Evolutionary conservation across 2,888 invertebrate genomes (phyloP).

Genomic region (Gastrophysa polygoni): DNA sequence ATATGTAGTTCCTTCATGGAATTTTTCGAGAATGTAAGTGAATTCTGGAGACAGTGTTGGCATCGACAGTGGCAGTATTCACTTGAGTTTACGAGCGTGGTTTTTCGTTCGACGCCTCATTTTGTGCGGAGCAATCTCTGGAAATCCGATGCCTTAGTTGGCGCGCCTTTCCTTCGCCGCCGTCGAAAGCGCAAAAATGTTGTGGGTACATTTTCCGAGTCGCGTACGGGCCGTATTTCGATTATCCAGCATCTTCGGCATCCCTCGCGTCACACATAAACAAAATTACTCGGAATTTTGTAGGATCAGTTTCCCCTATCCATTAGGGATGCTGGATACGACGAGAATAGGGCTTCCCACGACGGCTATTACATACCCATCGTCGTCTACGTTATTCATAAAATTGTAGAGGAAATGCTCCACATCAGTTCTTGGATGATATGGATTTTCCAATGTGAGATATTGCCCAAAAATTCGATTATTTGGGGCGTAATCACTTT

Average conservation of each 20-base stretch:
- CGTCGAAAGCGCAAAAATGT: not conserved
- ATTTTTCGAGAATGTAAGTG: too few species aligned
- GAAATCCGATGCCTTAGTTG: not conserved
- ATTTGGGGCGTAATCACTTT: too few species aligned
- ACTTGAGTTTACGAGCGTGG: not conserved
- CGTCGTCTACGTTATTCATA: conserved; percentile 44
- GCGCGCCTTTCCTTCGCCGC: not conserved
- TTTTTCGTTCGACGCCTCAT: not conserved
- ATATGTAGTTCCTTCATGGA: too few species aligned
- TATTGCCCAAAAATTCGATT: not conserved
- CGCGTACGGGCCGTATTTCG: conserved; percentile 38
- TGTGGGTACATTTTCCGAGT: conserved; percentile 14
- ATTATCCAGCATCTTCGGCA: conserved; percentile 43
- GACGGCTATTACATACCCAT: conserved; percentile 46
- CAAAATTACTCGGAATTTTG: conserved; percentile 57
- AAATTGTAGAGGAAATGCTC: conserved; percentile 44
- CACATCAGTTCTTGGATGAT: not conserved
- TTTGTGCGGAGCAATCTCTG: not conserved
- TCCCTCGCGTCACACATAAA: conserved; percentile 42
- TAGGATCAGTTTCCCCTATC: conserved; percentile 40
- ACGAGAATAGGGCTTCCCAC: conserved; percentile 44
- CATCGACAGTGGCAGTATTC: not conserved
- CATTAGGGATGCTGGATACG: conserved; percentile 26
- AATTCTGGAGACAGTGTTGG: not conserved
- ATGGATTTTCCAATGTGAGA: not conserved